Conservation (phyloP, 2,888 invertebrate species). For the Hyppa rectilinea region DNA sequence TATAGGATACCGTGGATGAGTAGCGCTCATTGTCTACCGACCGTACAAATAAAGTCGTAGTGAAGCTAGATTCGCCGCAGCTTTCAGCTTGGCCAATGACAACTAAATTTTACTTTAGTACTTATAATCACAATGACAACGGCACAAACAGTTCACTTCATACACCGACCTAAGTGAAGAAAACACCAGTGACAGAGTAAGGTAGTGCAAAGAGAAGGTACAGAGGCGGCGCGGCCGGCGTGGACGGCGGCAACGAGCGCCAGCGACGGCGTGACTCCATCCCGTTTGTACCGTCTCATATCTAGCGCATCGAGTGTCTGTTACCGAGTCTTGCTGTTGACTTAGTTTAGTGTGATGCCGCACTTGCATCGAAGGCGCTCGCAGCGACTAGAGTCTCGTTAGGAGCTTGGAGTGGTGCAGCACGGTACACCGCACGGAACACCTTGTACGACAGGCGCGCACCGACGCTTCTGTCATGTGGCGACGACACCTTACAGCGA, state of each 20-base stretch:
- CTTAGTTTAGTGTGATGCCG: slow-evolving; percentile 89
- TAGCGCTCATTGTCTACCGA: slow-evolving; percentile 74
- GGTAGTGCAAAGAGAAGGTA: slow-evolving; percentile 62
- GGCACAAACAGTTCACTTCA: slow-evolving; percentile 70
- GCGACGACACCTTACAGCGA: slow-evolving; percentile 79
- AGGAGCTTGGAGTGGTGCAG: slow-evolving; percentile 87
- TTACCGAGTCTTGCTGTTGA: slow-evolving; percentile 88
- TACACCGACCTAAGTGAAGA: slow-evolving; percentile 67
- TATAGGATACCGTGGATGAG: slow-evolving; percentile 82
- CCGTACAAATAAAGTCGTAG: slow-evolving; percentile 76
- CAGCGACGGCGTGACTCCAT: slow-evolving; percentile 64
- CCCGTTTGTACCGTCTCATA: slow-evolving; percentile 86
- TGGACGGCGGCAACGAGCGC: slow-evolving; percentile 65
- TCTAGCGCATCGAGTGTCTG: slow-evolving; percentile 88
- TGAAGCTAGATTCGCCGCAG: slow-evolving; percentile 82
- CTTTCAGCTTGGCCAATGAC: slow-evolving; percentile 84
- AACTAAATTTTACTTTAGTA: slow-evolving; percentile 67
- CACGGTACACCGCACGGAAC: slow-evolving; percentile 85
- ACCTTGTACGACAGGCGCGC: slow-evolving; percentile 89
- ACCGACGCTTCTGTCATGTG: slow-evolving; percentile 85
- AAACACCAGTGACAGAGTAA: slow-evolving; percentile 65
- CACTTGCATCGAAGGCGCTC: slow-evolving; percentile 84
- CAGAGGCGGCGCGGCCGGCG: slow-evolving; percentile 57
- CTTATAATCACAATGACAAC: slow-evolving; percentile 68
- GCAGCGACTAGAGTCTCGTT: slow-evolving; percentile 82